Evolutionary conservation across 2,888 invertebrate genomes (phyloP).

Genomic region (Aradus depressus): DNA sequence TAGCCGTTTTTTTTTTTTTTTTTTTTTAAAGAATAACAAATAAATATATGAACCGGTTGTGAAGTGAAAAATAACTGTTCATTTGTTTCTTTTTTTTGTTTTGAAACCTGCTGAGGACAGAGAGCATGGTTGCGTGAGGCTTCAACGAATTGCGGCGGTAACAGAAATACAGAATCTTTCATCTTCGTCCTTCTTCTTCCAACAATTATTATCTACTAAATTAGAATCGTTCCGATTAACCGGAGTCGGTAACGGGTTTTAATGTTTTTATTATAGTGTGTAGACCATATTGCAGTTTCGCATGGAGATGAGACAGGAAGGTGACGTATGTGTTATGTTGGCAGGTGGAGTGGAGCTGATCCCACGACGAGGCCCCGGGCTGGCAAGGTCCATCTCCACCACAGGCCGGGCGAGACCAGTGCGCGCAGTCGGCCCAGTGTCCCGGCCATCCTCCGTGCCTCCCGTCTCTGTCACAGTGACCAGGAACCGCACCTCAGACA

Average conservation of each 20-base stretch:
- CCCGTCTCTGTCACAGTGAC: constrained; percentile 22
- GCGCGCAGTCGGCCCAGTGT: constrained; percentile 23
- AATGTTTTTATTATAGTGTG: not conserved
- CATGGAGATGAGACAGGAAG: not conserved
- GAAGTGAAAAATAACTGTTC: no score
- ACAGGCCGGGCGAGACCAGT: constrained; percentile 23
- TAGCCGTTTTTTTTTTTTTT: no score
- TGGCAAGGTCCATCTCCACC: no score
- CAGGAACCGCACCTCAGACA: constrained; percentile 12
- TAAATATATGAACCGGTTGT: no score
- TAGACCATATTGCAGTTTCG: not conserved
- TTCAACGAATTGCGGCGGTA: no score
- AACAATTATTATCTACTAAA: no score
- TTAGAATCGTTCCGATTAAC: not conserved
- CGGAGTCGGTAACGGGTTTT: not conserved
- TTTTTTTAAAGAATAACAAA: no score
- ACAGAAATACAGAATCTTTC: no score
- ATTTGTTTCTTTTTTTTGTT: no score
- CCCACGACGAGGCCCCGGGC: constrained; percentile 1
- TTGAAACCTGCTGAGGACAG: no score
- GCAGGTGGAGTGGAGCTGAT: not conserved
- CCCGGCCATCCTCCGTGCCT: constrained; percentile 19
- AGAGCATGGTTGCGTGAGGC: no score
- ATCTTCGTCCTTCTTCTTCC: no score
- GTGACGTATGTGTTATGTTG: not conserved